Evolutionary conservation across 2,797 vertebrate genomes (phyloP).

Genomic region (Pelochelys cantorii): DNA sequence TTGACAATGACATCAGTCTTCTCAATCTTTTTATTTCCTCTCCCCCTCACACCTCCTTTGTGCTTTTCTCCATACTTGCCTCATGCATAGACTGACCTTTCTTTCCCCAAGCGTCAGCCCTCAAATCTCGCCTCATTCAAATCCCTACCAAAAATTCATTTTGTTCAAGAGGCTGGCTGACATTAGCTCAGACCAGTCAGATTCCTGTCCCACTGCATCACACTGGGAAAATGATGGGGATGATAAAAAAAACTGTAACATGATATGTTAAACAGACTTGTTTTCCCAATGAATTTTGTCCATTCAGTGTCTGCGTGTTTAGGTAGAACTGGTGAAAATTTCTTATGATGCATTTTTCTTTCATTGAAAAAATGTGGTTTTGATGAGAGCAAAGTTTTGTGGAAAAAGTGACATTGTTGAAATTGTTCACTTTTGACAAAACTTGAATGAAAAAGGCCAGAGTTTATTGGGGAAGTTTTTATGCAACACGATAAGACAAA

Average conservation of each 20-base stretch:
- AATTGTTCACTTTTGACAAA: not conserved
- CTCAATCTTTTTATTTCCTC: not conserved
- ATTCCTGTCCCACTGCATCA: accelerated
- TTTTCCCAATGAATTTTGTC: not conserved
- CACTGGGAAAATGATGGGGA: not conserved
- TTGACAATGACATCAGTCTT: not conserved
- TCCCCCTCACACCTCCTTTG: not conserved
- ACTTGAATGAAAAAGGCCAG: not conserved
- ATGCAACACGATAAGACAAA: not conserved
- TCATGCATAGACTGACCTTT: not conserved
- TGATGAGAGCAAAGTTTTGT: not conserved
- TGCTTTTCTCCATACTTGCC: not conserved
- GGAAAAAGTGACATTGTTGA: not conserved
- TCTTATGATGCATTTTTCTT: not conserved
- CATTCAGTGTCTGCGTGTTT: not conserved
- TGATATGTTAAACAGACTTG: not conserved
- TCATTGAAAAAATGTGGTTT: not conserved
- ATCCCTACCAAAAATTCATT: not conserved
- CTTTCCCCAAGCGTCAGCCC: not conserved
- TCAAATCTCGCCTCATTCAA: not conserved
- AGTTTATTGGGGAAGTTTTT: not conserved
- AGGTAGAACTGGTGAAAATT: not conserved
- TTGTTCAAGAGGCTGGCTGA: not conserved
- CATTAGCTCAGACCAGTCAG: not conserved
- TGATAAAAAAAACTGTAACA: not conserved